Percentiles rank a stretch among this genome's conserved stretches.
Conservation (phyloP, 2,888 invertebrate genomes). For the Bimastos eiseni region DNA sequence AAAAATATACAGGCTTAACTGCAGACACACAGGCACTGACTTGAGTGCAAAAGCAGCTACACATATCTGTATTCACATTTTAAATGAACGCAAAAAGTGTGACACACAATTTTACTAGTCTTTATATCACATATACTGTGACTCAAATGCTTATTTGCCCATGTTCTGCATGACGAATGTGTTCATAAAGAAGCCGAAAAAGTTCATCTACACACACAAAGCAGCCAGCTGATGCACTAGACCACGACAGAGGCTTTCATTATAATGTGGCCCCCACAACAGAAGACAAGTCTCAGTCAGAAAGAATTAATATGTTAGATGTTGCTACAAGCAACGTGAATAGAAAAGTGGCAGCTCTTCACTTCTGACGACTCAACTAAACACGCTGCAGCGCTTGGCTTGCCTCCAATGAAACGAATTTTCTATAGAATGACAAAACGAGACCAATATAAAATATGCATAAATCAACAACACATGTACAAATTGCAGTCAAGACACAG, state of each 20-base stretch:
- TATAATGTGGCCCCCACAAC: not conserved
- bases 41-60: not conserved
- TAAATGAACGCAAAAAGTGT: not conserved
- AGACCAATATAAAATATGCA: not conserved
- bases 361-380: not conserved
- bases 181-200: not conserved
- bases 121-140: not conserved
- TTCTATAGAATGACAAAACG: constrained; percentile 13
- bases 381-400: too few relatives aligned
- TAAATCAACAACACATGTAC: not conserved
- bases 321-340: not conserved
- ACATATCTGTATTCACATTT: not conserved
- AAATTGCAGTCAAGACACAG: not conserved
- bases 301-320: not conserved
- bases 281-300: not conserved
- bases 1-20: not conserved
- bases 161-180: not conserved
- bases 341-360: not conserved
- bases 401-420: not conserved
- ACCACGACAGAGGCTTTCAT: not conserved
- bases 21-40: not conserved
- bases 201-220: not conserved
- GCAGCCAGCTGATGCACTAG: not conserved
- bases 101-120: not conserved
- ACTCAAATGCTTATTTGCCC: not conserved